Percentiles rank a stretch among this genome's conserved stretches.
phyloP scores from a whole-genome alignment of 2,888 invertebrate species.

The Psylliodes chrysocephalus region DNA sequence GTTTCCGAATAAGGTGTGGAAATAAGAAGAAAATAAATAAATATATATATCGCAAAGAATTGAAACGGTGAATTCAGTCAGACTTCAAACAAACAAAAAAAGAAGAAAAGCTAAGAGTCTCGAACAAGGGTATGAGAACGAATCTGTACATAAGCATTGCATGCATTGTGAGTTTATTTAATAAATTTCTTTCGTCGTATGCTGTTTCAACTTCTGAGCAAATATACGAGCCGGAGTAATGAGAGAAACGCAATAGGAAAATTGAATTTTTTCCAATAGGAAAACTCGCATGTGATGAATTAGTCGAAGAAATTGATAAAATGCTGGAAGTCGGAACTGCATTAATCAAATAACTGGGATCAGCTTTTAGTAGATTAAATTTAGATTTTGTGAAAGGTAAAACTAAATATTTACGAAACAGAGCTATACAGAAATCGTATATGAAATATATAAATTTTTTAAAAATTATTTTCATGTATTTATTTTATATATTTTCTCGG shows the following conservation, averaged over 20 bases:
- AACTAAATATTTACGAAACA: too few relatives aligned
- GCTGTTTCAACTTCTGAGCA: slow-evolving; percentile 20
- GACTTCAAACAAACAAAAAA: slow-evolving; percentile 15
- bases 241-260: slow-evolving; percentile 16
- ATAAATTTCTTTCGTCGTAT: slow-evolving; percentile 20
- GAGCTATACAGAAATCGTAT: too few relatives aligned
- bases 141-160: slow-evolving; percentile 22
- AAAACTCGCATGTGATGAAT: slow-evolving; percentile 4
- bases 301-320: background rate
- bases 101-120: background rate
- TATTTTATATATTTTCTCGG: too few relatives aligned
- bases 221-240: slow-evolving; percentile 14
- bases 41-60: slow-evolving; percentile 4
- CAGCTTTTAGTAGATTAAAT: too few relatives aligned
- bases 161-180: slow-evolving; percentile 30
- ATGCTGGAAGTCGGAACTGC: background rate
- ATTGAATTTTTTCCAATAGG: slow-evolving; percentile 16
- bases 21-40: slow-evolving; percentile 22
- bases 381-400: too few relatives aligned
- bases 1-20: slow-evolving; percentile 22
- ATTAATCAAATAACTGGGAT: background rate
- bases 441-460: too few relatives aligned
- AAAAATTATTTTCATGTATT: too few relatives aligned
- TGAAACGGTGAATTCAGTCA: slow-evolving; percentile 20
- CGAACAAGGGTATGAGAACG: slow-evolving; percentile 5